Conservation (phyloP, 37 sponge, comb jelly and placozoan species). For the Spongia lamella region DNA sequence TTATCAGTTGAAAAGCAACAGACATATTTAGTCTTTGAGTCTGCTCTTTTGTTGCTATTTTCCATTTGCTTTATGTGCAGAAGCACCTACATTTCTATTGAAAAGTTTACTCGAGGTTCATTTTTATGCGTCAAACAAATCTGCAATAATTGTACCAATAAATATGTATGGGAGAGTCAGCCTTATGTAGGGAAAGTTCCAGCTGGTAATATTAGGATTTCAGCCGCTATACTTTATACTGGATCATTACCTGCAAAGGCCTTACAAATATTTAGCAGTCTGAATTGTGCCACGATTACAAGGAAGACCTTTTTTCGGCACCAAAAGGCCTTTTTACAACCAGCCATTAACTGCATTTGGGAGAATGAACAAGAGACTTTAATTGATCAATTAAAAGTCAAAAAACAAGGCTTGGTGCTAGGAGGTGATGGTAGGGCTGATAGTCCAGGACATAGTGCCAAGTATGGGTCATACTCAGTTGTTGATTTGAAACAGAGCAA, state of each 20-base stretch:
- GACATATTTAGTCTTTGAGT: too few relatives aligned
- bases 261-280: constrained; percentile 18
- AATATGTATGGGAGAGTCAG: too few relatives aligned
- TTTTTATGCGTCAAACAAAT: too few relatives aligned
- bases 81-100: too few relatives aligned
- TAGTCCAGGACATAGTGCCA: constrained; percentile 64
- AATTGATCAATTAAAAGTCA: constrained; percentile 9
- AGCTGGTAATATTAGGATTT: constrained; percentile 50
- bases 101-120: too few relatives aligned
- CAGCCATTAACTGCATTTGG: constrained; percentile 32
- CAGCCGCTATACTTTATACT: constrained; percentile 45
- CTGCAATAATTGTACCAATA: too few relatives aligned
- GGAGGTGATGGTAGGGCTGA: constrained; percentile 70
- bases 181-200: too few relatives aligned
- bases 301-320: constrained; percentile 47
- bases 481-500: constrained; percentile 37
- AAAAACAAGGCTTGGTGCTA: constrained; percentile 3
- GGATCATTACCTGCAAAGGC: constrained; percentile 53
- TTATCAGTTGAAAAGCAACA: too few relatives aligned
- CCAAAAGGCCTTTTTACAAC: constrained; percentile 40
- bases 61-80: too few relatives aligned
- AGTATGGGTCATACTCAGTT: constrained; percentile 59
- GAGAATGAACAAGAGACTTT: constrained; percentile 15
- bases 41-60: too few relatives aligned
- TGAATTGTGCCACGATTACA: constrained; percentile 20